Conservation (phyloP, 2,888 invertebrate genomes). For the Ornithoptera alexandrae region DNA sequence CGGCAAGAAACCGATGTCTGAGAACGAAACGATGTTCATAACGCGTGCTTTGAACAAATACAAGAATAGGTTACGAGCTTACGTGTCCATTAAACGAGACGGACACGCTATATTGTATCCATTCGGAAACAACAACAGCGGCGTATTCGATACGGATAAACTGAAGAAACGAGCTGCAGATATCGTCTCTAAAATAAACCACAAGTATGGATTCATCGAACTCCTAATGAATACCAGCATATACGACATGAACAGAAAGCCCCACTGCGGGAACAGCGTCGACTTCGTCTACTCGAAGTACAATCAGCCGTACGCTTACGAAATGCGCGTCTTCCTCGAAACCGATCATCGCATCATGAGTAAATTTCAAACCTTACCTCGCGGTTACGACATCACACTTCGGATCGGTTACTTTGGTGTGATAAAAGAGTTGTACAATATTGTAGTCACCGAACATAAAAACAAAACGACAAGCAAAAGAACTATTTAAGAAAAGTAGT, state of each 20-base stretch:
- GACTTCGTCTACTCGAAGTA: conserved; percentile 54
- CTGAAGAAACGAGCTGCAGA: conserved; percentile 47
- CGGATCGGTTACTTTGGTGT: conserved; percentile 61
- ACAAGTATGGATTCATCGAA: conserved; percentile 51
- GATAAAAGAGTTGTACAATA: conserved; percentile 58
- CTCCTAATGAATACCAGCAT: conserved; percentile 55
- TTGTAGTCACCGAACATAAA: conserved; percentile 48
- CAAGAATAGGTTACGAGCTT: conserved; percentile 77
- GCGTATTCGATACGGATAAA: conserved; percentile 30
- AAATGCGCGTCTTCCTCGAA: conserved; percentile 66
- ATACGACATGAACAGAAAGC: conserved; percentile 48
- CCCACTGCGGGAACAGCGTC: conserved; percentile 65
- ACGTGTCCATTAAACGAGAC: conserved; percentile 86
- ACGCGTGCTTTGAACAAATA: conserved; percentile 75
- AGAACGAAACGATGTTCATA: conserved; percentile 82
- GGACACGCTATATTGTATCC: conserved; percentile 84
- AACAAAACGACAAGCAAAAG: conserved; percentile 38
- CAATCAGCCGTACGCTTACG: conserved; percentile 51
- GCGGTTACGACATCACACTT: conserved; percentile 52
- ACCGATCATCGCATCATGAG: conserved; percentile 49
- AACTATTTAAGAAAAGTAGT: conserved; percentile 25
- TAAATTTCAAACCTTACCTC: conserved; percentile 60
- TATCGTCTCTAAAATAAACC: conserved; percentile 56
- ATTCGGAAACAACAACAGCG: conserved; percentile 72
- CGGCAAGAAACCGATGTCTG: conserved; percentile 81